These are phyloP conservation scores for Podiceps cristatus DNA, from an alignment of 2,113 vertebrate genomes.

Conservation along the genomic window DNA sequence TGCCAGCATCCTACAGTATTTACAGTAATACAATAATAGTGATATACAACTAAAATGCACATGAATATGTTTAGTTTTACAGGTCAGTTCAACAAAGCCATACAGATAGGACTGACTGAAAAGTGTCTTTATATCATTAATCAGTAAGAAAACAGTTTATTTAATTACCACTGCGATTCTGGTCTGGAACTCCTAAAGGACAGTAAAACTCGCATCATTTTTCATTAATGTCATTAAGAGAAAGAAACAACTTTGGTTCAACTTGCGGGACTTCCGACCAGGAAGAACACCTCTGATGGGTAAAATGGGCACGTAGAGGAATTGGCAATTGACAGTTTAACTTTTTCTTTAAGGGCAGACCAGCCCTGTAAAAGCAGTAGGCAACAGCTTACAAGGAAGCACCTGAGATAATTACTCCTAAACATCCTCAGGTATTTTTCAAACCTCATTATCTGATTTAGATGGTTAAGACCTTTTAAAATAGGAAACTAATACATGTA, in stretches of 20 bases:
- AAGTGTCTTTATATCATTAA: not conserved
- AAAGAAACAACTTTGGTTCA: not conserved
- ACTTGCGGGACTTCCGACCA: not conserved
- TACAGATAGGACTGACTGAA: not conserved
- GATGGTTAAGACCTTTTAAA: not conserved
- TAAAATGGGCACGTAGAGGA: not conserved
- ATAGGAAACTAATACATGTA: not conserved
- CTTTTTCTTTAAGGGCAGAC: not conserved
- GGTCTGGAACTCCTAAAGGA: not conserved
- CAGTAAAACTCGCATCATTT: not conserved
- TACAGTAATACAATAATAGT: not conserved
- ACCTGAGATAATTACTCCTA: constrained; percentile 19
- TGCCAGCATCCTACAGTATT: not conserved
- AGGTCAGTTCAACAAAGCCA: not conserved
- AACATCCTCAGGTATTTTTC: constrained; percentile 22
- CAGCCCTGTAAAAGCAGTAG: not conserved
- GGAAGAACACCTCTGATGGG: not conserved
- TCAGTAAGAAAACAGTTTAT: not conserved
- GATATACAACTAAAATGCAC: not conserved
- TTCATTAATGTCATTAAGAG: not conserved
- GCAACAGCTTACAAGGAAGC: not conserved
- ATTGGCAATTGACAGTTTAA: not conserved
- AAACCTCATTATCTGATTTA: constrained; percentile 14
- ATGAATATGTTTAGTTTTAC: not conserved
- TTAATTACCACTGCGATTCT: not conserved